Conservation (phyloP, 2,797 vertebrate genomes). For the Podarcis lilfordi region DNA sequence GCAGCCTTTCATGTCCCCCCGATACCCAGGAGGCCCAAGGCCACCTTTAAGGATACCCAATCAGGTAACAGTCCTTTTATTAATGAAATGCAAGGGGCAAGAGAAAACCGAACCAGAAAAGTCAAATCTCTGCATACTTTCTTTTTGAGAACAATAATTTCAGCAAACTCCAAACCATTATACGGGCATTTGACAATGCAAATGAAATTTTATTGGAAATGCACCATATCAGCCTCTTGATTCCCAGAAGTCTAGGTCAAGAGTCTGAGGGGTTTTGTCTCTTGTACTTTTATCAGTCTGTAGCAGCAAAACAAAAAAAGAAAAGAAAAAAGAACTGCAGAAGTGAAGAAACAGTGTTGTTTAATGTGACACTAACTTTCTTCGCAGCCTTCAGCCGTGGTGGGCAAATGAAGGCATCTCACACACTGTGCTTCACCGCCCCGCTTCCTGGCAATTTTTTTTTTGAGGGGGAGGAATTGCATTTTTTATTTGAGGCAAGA, state of each 20-base stretch:
- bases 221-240: background rate
- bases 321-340: background rate
- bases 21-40: constrained; percentile 95
- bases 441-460: no score
- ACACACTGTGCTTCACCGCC: no score
- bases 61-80: constrained; percentile 83
- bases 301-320: no score
- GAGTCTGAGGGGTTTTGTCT: background rate
- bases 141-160: background rate
- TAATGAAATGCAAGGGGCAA: background rate
- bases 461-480: no score
- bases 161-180: background rate
- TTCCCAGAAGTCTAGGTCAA: background rate
- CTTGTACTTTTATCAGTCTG: background rate
- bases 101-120: background rate
- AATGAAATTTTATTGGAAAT: background rate
- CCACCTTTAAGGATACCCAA: constrained; percentile 95
- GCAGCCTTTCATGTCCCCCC: constrained; percentile 98
- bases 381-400: no score
- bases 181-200: background rate
- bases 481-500: no score
- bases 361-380: background rate
- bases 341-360: background rate
- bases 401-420: no score
- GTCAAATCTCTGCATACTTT: background rate